Conservation (phyloP, 2,888 invertebrate species). For the Elaeidobius kamerunicus region DNA sequence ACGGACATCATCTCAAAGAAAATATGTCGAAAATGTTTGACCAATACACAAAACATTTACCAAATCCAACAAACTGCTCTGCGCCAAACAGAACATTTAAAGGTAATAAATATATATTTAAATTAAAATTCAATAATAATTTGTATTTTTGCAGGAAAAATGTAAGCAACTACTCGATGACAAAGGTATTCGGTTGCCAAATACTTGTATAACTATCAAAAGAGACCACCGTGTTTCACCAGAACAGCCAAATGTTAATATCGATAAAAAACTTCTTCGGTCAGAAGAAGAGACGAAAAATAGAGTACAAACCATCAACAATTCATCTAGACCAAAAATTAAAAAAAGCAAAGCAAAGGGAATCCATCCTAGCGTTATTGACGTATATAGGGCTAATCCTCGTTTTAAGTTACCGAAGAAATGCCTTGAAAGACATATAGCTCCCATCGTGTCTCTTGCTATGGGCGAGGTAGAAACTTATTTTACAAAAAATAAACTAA, state of each 20-base stretch:
- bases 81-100: slow-evolving; percentile 6
- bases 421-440: slow-evolving; percentile 28
- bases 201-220: slow-evolving; percentile 17
- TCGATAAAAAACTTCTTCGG: no score
- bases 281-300: no score
- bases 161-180: slow-evolving; percentile 4
- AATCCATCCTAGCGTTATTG: slow-evolving; percentile 31
- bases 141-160: slow-evolving; percentile 11
- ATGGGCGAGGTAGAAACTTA: slow-evolving; percentile 36
- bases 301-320: no score
- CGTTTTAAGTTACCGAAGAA: slow-evolving; percentile 31
- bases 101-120: slow-evolving; percentile 13
- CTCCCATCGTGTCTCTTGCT: slow-evolving; percentile 33
- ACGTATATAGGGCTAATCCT: slow-evolving; percentile 31
- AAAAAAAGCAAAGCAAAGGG: no score
- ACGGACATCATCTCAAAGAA: slow-evolving; percentile 37
- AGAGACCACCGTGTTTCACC: neutral
- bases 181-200: slow-evolving; percentile 15
- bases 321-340: no score
- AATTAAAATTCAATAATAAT: neutral
- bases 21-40: slow-evolving; percentile 39
- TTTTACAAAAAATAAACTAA: slow-evolving; percentile 5
- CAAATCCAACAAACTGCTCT: slow-evolving; percentile 9
- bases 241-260: neutral
- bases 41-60: slow-evolving; percentile 18